Conservation (phyloP, 2,888 invertebrate genomes). For the Venusia cambrica region DNA sequence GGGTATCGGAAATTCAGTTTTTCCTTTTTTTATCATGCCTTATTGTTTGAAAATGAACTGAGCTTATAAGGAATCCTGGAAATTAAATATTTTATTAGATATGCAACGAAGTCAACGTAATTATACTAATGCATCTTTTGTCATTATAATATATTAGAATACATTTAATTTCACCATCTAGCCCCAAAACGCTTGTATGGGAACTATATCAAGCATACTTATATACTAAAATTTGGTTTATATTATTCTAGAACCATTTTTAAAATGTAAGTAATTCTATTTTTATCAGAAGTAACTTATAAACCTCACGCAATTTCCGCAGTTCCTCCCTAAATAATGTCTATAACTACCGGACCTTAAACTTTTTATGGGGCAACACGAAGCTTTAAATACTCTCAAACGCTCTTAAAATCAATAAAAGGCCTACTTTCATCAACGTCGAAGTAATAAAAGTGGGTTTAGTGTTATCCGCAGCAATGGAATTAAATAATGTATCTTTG, state of each 20-base stretch:
- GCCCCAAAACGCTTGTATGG: too few species aligned
- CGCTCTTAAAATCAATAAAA: slow-evolving; percentile 76
- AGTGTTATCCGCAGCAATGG: slow-evolving; percentile 68
- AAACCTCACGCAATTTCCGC: slow-evolving; percentile 33
- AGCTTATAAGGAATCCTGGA: too few species aligned
- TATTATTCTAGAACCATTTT: too few species aligned
- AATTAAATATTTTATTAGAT: too few species aligned
- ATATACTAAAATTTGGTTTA: too few species aligned
- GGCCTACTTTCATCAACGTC: slow-evolving; percentile 69
- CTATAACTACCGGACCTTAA: slow-evolving; percentile 61
- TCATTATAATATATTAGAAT: too few species aligned
- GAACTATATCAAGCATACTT: too few species aligned
- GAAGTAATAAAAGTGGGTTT: slow-evolving; percentile 73
- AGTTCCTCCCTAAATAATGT: slow-evolving; percentile 45
- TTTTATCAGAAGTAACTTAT: slow-evolving; percentile 8
- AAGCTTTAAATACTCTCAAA: slow-evolving; percentile 71
- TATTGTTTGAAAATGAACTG: too few species aligned
- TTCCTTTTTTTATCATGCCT: too few species aligned
- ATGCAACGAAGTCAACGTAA: too few species aligned
- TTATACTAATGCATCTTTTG: slow-evolving; percentile 12
- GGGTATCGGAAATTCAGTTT: too few species aligned
- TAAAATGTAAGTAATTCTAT: slow-evolving; percentile 4
- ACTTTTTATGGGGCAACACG: slow-evolving; percentile 63
- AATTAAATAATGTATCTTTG: slow-evolving; percentile 73
- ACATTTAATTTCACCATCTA: too few species aligned